These are phyloP conservation scores for Lasioglossum baleicum DNA, from an alignment of 1,140 invertebrate species.

Conservation along the genomic window DNA sequence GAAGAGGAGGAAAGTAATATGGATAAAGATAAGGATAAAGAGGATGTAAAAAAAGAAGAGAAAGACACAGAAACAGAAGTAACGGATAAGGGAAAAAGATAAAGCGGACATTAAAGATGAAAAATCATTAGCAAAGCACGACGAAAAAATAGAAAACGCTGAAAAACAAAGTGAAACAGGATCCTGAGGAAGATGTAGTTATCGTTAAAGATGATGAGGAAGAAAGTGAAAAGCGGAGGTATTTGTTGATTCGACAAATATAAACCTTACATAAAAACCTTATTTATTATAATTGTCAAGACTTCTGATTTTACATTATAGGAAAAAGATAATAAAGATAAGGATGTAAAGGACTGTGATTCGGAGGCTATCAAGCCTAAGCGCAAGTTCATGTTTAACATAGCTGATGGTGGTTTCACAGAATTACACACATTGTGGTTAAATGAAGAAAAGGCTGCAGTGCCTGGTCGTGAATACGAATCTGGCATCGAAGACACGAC, in stretches of 20 bases:
- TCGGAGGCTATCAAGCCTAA: conserved; percentile 81
- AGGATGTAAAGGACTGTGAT: conserved; percentile 82
- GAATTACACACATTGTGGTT: conserved; percentile 99
- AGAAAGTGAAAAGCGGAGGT: conserved; percentile 80
- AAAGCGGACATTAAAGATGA: conserved; percentile 70
- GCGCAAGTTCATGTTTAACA: conserved; percentile 99
- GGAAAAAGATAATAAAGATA: conserved; percentile 77
- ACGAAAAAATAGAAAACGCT: conserved; percentile 72
- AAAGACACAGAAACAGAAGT: conserved; percentile 67
- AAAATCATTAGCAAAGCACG: conserved; percentile 54
- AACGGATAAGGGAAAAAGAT: conserved; percentile 63
- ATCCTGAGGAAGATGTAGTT: conserved; percentile 81
- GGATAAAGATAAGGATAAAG: conserved; percentile 73
- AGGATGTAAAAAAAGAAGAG: conserved; percentile 66
- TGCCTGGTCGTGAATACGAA: conserved; percentile 97
- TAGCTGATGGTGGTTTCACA: conserved; percentile 99
- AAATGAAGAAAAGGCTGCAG: conserved; percentile 98
- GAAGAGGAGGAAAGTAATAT: conserved; percentile 66
- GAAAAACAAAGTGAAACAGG: conserved; percentile 65
- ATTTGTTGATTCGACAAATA: too few relatives aligned
- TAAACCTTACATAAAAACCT: too few relatives aligned
- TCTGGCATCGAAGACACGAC: conserved; percentile 98
- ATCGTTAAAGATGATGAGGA: conserved; percentile 81
- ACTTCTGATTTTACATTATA: too few relatives aligned
- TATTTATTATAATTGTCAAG: too few relatives aligned